Conservation (phyloP, 2,113 vertebrate species). For the Motacilla tschutschensis region DNA sequence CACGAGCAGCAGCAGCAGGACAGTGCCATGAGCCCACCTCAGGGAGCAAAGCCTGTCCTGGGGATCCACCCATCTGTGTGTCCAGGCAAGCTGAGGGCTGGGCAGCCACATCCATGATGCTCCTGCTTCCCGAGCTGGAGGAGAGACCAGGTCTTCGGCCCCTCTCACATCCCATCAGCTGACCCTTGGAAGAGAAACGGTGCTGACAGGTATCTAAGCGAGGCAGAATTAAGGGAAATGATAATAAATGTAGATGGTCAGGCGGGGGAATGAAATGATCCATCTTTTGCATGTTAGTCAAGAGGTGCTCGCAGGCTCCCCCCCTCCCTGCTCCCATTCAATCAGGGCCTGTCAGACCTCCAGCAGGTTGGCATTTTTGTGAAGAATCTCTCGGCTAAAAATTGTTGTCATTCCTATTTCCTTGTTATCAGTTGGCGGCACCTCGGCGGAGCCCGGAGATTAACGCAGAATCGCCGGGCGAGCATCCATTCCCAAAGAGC, state of each 20-base stretch:
- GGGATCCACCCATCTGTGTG: fast-evolving
- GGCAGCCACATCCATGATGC: not conserved
- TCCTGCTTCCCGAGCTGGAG: fast-evolving
- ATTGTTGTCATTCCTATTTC: conserved; percentile 99
- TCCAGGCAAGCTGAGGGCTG: not conserved
- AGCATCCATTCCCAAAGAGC: conserved; percentile 72
- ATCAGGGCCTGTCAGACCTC: conserved; percentile 86
- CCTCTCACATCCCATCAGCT: conserved; percentile 44
- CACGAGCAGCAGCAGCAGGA: not conserved
- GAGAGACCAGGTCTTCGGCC: not conserved
- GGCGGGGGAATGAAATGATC: conserved; percentile 87
- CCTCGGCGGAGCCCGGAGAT: conserved; percentile 78
- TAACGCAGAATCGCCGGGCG: conserved; percentile 71
- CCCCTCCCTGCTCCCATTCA: conserved; percentile 76
- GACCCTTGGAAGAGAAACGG: conserved; percentile 42
- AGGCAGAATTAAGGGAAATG: conserved; percentile 70
- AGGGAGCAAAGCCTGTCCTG: not conserved
- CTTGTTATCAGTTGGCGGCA: conserved; percentile 90
- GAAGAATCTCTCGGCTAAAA: conserved; percentile 97
- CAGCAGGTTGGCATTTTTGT: conserved; percentile 88
- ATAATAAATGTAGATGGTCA: conserved; percentile 82
- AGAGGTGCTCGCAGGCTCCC: conserved; percentile 65
- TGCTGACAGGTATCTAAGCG: conserved; percentile 68
- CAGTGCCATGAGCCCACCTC: fast-evolving
- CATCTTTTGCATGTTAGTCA: conserved; percentile 92